Evolutionary conservation across 2,113 vertebrate genomes (phyloP), one percentile per base, ranked within the genome.

Genomic region (Scophthalmus maximus): DNA sequence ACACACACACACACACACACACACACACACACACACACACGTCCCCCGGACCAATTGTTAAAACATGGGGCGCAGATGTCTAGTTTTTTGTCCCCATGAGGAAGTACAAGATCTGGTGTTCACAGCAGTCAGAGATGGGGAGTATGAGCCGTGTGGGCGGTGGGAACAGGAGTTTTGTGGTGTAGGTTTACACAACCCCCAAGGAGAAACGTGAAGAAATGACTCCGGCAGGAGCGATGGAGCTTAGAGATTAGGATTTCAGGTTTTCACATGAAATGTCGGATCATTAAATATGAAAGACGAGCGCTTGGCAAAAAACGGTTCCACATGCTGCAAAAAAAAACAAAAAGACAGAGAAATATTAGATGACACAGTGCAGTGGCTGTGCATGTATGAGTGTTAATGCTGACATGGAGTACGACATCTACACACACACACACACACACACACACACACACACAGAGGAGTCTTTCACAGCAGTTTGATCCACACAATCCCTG

Each of bases 401-500:
- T n/a, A 34, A n/a, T n/a, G n/a, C 36, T 27, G 52, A 57, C 25
- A 25, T 29, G 6, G 27, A 59, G 5, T 22, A 32, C 27, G 51
- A 69, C 42, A 64, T 36, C 12, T n/a, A 75, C 49, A 66, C 61
- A 52, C 66, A 76, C 56, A 20, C 27, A 83, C 74, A 83, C 52
- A 68, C 22, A 44, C 46, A 72, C 44, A 65, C 62, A 71, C 51
- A 68, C 22, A 64, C 73, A 76, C 64, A 29, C 64, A 88, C 79
- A 91, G 60, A 87, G 51, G 73, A 25, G 66, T 67, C 89, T 88
- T 91, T 91, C 60, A 91, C 64, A 73, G 44, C 12, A 69, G 34
- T 49, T 26, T 18, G 8, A 59, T 81, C 78, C 71, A 34, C 61
- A 80, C 68, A 61, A 49, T 68, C 76, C 56, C 66, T 46, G 60